A percentile compares a stretch with the other conserved stretches of the same genome.
Conservation (phyloP, 2,113 vertebrate genomes). For the Rynchops niger region DNA sequence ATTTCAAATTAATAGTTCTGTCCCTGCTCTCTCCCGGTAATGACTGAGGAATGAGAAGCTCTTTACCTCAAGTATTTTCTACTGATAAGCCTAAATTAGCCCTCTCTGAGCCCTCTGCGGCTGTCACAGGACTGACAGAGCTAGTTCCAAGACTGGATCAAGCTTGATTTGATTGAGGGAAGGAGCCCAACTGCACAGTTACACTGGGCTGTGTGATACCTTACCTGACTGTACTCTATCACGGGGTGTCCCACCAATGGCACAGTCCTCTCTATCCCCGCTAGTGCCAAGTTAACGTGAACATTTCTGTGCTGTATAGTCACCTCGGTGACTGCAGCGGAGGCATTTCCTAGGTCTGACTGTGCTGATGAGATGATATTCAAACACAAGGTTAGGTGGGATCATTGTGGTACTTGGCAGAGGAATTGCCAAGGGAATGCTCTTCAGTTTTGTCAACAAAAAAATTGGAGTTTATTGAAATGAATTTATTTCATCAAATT, state of each 20-base stretch:
- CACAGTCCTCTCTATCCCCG: not conserved
- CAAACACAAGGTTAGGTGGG: not conserved
- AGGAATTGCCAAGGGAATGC: not conserved
- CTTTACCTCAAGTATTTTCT: constrained; percentile 8
- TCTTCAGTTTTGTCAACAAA: constrained; percentile 49
- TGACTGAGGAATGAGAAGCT: not conserved
- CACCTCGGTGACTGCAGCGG: not conserved
- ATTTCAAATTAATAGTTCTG: not conserved
- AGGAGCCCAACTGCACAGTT: not conserved
- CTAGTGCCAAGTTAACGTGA: not conserved
- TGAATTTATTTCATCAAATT: not conserved
- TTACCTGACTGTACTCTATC: not conserved
- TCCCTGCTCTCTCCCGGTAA: not conserved
- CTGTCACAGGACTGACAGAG: not conserved
- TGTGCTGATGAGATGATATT: not conserved
- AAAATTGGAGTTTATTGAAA: constrained; percentile 26
- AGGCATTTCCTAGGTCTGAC: not conserved
- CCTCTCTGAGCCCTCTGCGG: not conserved
- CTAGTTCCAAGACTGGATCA: not conserved
- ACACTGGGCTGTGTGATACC: fast-evolving
- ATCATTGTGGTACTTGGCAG: not conserved
- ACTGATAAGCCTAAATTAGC: constrained; percentile 1
- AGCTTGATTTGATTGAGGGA: not conserved
- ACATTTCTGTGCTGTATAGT: not conserved
- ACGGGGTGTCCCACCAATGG: not conserved